Evolutionary conservation across 2,797 vertebrate species (phyloP).

Genomic region (Peromyscus aztecus): DNA sequence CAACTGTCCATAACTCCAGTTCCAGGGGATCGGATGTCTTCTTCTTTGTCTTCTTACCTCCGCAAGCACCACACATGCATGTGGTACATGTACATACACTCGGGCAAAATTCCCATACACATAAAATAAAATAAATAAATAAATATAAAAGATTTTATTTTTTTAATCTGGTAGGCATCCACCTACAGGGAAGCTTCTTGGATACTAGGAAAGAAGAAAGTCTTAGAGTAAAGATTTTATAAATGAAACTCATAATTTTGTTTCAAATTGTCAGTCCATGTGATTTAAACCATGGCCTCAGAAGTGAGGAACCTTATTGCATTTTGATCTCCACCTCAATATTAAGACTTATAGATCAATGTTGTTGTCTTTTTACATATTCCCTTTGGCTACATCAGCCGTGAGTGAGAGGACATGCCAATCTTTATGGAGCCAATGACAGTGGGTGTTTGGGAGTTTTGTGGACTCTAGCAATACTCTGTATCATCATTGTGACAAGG

Average conservation of each 20-base stretch:
- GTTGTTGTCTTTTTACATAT: slow-evolving; percentile 23
- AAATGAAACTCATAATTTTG: background rate
- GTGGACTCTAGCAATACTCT: background rate
- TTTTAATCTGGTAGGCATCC: background rate
- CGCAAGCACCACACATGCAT: background rate
- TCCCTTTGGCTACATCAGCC: background rate
- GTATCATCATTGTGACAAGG: background rate
- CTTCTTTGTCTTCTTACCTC: background rate
- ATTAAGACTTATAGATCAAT: slow-evolving; percentile 14
- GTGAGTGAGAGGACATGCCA: background rate
- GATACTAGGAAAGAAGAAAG: background rate
- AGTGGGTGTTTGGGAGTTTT: background rate
- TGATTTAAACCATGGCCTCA: slow-evolving; percentile 34
- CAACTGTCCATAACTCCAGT: background rate
- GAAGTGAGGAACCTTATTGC: background rate
- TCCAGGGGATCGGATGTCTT: background rate
- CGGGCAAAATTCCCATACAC: background rate
- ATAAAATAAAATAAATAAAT: background rate
- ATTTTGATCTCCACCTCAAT: slow-evolving; percentile 45
- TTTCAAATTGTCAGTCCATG: background rate
- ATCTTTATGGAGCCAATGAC: background rate
- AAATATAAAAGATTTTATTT: background rate
- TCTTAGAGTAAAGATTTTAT: background rate
- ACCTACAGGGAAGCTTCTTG: background rate
- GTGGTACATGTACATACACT: background rate